Evolutionary conservation across 2,797 vertebrate genomes (phyloP).

Genomic region (Gymnothorax reevesii): DNA sequence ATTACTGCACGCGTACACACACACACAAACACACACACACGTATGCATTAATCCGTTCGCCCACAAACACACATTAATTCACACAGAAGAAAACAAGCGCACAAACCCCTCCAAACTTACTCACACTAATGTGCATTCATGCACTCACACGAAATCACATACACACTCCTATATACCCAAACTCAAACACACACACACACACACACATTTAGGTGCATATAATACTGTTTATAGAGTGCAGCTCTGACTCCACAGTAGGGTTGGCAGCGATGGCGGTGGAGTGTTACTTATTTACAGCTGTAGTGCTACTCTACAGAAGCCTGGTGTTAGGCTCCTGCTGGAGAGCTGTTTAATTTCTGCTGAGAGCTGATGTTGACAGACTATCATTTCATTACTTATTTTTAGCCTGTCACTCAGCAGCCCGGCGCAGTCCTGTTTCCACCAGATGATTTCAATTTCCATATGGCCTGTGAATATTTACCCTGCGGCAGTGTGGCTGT

Average conservation of each 20-base stretch:
- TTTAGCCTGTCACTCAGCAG: constrained; percentile 30
- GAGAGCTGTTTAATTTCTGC: constrained; percentile 21
- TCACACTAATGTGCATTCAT: background rate
- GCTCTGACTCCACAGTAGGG: background rate
- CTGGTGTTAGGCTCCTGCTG: background rate
- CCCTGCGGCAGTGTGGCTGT: background rate
- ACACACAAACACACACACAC: background rate
- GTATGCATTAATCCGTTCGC: too few species aligned
- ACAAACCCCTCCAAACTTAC: background rate
- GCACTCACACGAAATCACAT: background rate
- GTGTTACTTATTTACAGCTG: constrained; percentile 14
- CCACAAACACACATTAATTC: background rate
- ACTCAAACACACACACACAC: background rate
- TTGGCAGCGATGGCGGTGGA: constrained; percentile 6
- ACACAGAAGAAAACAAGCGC: background rate
- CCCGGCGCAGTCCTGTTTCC: constrained; percentile 8
- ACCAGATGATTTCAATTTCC: constrained; percentile 18
- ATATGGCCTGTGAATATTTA: constrained; percentile 17
- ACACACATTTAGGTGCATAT: background rate
- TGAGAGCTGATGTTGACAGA: constrained; percentile 23
- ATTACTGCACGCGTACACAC: background rate
- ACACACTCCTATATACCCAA: background rate
- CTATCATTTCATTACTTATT: constrained; percentile 35
- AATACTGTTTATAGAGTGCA: background rate
- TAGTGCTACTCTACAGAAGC: background rate